These are phyloP conservation scores for Cyclina sinensis DNA, from an alignment of 1,140 invertebrate genomes.

Conservation along the genomic window DNA sequence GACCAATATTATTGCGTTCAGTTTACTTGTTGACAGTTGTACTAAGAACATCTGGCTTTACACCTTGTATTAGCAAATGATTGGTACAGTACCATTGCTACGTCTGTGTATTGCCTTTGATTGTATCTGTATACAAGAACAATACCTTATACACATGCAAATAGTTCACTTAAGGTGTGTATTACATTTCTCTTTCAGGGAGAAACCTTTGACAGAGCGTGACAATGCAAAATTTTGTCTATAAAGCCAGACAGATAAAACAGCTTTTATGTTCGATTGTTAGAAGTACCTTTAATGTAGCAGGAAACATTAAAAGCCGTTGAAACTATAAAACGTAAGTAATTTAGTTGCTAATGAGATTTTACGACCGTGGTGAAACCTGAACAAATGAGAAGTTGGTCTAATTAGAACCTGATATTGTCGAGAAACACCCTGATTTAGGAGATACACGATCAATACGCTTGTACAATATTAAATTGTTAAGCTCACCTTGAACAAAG, in stretches of 20 bases:
- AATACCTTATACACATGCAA: no score
- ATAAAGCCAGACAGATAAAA: background rate
- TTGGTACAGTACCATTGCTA: no score
- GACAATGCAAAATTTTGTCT: background rate
- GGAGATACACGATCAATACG: background rate
- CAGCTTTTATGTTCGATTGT: background rate
- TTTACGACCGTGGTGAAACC: background rate
- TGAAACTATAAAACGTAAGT: slow-evolving; percentile 10
- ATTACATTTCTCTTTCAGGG: no score
- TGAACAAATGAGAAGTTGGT: background rate
- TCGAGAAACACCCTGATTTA: background rate
- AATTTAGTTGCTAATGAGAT: slow-evolving; percentile 4
- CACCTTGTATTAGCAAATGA: no score
- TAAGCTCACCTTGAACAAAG: no score
- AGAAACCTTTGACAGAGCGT: background rate
- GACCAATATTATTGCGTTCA: no score
- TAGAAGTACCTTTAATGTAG: background rate
- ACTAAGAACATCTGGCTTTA: no score
- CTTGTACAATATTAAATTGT: background rate
- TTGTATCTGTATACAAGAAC: no score
- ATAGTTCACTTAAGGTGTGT: no score
- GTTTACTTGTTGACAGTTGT: no score
- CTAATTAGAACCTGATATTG: background rate
- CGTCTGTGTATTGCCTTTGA: no score
- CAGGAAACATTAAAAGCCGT: background rate